Conservation (phyloP, 35 echinoderm and acorn worm species). For the Heliocidaris erythrogramma region DNA sequence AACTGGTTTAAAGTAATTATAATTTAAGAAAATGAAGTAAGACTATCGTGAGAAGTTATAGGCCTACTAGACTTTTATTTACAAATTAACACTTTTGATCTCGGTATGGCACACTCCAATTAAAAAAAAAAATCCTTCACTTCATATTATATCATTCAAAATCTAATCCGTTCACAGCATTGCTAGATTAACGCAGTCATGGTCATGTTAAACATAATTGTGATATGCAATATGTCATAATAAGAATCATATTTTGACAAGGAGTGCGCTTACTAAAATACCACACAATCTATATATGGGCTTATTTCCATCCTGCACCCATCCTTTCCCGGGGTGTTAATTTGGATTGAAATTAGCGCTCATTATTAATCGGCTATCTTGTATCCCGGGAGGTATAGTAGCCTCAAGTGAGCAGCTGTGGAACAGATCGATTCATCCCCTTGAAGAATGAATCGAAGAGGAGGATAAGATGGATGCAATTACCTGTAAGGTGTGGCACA, state of each 20-base stretch:
- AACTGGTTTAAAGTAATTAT: background rate
- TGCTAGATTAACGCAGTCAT: no score
- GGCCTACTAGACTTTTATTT: background rate
- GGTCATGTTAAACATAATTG: background rate
- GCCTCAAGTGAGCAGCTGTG: slow-evolving; percentile 30
- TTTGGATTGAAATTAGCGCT: slow-evolving; percentile 19
- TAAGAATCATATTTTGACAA: no score
- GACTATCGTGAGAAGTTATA: background rate
- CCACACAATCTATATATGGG: background rate
- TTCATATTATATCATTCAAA: background rate
- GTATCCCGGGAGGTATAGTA: background rate
- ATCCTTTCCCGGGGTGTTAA: background rate
- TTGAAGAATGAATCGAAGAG: background rate
- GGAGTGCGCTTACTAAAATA: background rate
- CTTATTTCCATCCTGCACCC: background rate
- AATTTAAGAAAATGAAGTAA: background rate
- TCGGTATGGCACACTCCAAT: no score
- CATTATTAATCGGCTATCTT: slow-evolving; percentile 38
- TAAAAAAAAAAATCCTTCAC: no score
- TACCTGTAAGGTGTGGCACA: background rate
- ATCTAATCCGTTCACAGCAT: background rate
- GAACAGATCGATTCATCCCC: slow-evolving; percentile 16
- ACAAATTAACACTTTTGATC: background rate
- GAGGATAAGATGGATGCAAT: background rate
- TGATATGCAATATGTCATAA: background rate